Conservation (phyloP, 1,140 invertebrate species). For the Drosophila suzukii region DNA sequence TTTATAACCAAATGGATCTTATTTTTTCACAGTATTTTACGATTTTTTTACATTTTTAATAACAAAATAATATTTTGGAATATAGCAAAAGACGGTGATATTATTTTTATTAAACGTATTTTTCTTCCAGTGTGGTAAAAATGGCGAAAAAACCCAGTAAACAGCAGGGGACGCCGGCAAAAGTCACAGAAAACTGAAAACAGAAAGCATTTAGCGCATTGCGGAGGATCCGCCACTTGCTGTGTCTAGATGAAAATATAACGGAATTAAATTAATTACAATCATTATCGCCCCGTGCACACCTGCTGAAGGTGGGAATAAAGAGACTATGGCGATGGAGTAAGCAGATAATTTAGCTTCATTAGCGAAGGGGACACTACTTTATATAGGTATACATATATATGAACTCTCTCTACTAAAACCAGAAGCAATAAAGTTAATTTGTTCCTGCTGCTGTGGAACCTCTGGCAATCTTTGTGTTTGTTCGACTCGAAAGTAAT, state of each 20-base stretch:
- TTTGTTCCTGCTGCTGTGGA: slow-evolving; percentile 24
- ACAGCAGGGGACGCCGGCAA: slow-evolving; percentile 10
- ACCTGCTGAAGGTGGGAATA: slow-evolving; percentile 34
- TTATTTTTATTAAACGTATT: neutral
- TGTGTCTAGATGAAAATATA: slow-evolving; percentile 81
- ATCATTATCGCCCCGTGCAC: slow-evolving; percentile 72
- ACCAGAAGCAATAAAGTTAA: slow-evolving; percentile 64
- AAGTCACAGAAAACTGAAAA: slow-evolving; percentile 51
- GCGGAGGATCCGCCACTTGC: slow-evolving; percentile 54
- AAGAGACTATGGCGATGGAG: slow-evolving; percentile 6
- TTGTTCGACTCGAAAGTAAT: slow-evolving; percentile 40
- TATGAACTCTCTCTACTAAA: neutral
- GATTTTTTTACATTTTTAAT: too few relatives aligned
- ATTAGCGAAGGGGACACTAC: slow-evolving; percentile 48
- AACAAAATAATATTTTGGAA: too few relatives aligned
- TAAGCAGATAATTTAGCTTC: slow-evolving; percentile 73
- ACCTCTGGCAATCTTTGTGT: slow-evolving; percentile 15
- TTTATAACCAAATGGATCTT: too few relatives aligned
- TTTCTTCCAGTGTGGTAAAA: neutral
- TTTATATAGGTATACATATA: slow-evolving; percentile 20
- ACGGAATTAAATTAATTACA: slow-evolving; percentile 84
- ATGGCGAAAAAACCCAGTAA: neutral
- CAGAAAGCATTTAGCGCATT: slow-evolving; percentile 77
- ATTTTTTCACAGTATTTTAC: too few relatives aligned
- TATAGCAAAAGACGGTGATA: too few relatives aligned